These are phyloP conservation scores for Timema podura DNA, from an alignment of 2,888 invertebrate genomes.

Conservation along the genomic window DNA sequence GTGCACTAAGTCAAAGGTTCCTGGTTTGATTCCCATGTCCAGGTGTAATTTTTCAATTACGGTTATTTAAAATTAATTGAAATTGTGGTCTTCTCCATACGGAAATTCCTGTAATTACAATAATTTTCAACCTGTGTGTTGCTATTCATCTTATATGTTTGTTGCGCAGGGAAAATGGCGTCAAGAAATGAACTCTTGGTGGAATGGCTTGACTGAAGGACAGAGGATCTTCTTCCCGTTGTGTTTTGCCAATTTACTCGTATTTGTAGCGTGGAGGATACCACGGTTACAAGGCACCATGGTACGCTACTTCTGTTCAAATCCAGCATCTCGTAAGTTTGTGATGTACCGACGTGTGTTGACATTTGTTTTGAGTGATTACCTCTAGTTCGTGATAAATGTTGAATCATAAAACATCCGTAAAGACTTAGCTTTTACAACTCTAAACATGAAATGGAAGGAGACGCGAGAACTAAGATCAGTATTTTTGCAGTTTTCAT, in stretches of 20 bases:
- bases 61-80: too few species aligned
- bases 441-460: too few species aligned
- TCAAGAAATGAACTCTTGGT: slow-evolving; percentile 54
- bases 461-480: too few species aligned
- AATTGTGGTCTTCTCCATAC: too few species aligned
- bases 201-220: slow-evolving; percentile 67
- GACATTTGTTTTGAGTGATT: background rate
- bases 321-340: slow-evolving; percentile 69
- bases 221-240: slow-evolving; percentile 78
- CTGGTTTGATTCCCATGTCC: too few species aligned
- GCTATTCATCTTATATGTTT: background rate
- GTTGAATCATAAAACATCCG: too few species aligned
- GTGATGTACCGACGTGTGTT: background rate
- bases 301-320: slow-evolving; percentile 80
- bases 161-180: slow-evolving; percentile 38
- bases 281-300: slow-evolving; percentile 66
- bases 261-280: slow-evolving; percentile 79
- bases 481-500: too few species aligned
- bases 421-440: too few species aligned
- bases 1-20: too few species aligned
- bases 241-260: slow-evolving; percentile 69
- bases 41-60: too few species aligned
- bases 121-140: background rate
- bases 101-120: background rate
- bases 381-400: too few species aligned